These are phyloP conservation scores for Lasioglossum figueresi DNA, from an alignment of 2,888 invertebrate species.

Conservation along the genomic window DNA sequence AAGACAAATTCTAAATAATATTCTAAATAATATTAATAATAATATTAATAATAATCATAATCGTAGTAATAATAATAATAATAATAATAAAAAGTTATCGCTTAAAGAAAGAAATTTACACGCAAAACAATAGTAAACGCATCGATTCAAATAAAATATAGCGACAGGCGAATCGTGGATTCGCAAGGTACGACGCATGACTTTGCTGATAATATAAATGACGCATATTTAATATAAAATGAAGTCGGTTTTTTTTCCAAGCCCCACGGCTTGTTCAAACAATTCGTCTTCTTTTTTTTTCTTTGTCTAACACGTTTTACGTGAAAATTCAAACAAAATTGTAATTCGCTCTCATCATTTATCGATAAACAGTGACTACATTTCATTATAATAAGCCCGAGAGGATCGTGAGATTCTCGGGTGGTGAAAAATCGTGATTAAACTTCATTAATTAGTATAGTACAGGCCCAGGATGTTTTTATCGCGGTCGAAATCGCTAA, in stretches of 20 bases:
- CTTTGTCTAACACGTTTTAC: constrained; percentile 53
- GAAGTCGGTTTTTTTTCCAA: constrained; percentile 44
- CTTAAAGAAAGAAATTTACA: constrained; percentile 66
- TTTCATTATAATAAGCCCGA: constrained; percentile 37
- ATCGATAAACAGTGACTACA: constrained; percentile 64
- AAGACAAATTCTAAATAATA: constrained; percentile 51
- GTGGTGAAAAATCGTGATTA: constrained; percentile 24
- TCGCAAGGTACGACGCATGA: constrained; percentile 68
- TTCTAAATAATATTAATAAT: constrained; percentile 46
- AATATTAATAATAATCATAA: constrained; percentile 42
- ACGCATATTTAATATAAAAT: constrained; percentile 57
- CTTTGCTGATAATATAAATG: constrained; percentile 51
- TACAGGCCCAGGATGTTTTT: constrained; percentile 49
- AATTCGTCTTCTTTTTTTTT: constrained; percentile 34
- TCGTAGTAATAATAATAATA: constrained; percentile 42
- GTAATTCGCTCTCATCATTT: constrained; percentile 57
- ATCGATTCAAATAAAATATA: constrained; percentile 62
- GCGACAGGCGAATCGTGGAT: constrained; percentile 55
- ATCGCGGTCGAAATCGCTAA: constrained; percentile 32
- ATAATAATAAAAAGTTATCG: constrained; percentile 60
- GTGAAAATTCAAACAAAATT: constrained; percentile 63
- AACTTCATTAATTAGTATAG: constrained; percentile 33
- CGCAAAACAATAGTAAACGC: constrained; percentile 68
- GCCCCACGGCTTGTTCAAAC: constrained; percentile 43
- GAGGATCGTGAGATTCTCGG: constrained; percentile 15